Evolutionary conservation across 2,797 vertebrate species (phyloP).

Genomic region (Karalla daura): DNA sequence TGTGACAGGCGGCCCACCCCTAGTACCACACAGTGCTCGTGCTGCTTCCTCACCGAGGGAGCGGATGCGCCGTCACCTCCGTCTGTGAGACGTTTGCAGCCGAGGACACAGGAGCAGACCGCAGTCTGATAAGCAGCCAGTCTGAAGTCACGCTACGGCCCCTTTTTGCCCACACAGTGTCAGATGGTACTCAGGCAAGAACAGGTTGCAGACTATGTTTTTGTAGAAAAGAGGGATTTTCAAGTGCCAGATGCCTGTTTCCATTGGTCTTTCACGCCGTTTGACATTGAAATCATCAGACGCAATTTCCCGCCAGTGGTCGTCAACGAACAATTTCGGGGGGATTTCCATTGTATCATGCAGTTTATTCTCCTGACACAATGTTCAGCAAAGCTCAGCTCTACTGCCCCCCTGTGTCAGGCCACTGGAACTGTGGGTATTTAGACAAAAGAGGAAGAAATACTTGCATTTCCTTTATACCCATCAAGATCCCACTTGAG

Average conservation of each 20-base stretch:
- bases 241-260: neutral
- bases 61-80: constrained; percentile 19
- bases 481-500: too few species aligned
- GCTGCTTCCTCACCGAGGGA: constrained; percentile 29
- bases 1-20: constrained; percentile 24
- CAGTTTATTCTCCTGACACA: neutral
- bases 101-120: neutral
- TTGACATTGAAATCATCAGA: neutral
- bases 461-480: too few species aligned
- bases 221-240: neutral
- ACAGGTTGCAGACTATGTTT: neutral
- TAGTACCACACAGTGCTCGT: constrained; percentile 20
- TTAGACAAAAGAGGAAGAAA: neutral
- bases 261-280: neutral
- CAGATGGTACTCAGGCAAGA: too few species aligned
- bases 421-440: constrained; percentile 14
- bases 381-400: neutral
- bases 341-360: constrained; percentile 5
- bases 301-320: neutral
- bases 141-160: too few species aligned
- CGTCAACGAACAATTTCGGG: neutral
- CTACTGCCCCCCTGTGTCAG: constrained; percentile 63
- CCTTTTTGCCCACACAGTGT: too few species aligned
- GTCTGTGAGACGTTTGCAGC: neutral
- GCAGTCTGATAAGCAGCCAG: too few species aligned